Percentiles rank a stretch among this genome's conserved stretches.
Evolutionary conservation across 2,888 invertebrate genomes (phyloP).

Genomic region (Ennomos quercinarius): DNA sequence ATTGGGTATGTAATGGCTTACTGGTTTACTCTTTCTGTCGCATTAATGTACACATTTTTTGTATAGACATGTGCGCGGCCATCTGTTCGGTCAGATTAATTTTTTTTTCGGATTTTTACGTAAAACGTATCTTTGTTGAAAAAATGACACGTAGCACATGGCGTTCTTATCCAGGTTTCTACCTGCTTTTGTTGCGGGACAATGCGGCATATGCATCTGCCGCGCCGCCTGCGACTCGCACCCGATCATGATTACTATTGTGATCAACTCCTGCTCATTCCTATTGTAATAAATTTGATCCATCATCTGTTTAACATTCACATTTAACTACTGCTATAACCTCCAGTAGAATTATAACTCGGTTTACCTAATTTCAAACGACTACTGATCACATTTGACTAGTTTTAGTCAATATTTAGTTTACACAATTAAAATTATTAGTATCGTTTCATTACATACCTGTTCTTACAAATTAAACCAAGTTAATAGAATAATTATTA

Average conservation of each 20-base stretch:
- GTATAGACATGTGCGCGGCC: conserved; percentile 72
- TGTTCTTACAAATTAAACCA: conserved; percentile 43
- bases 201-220: conserved; percentile 79
- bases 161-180: conserved; percentile 69
- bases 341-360: conserved; percentile 5
- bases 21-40: conserved; percentile 28
- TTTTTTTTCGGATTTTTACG: conserved; percentile 73
- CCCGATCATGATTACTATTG: conserved; percentile 51
- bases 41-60: conserved; percentile 55
- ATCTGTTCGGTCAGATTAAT: conserved; percentile 82
- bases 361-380: neutral
- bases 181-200: conserved; percentile 82
- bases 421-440: conserved; percentile 16
- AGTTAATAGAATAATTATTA: conserved; percentile 53
- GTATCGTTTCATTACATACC: conserved; percentile 20
- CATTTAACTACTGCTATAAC: neutral
- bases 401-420: conserved; percentile 12
- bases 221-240: conserved; percentile 65
- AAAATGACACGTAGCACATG: conserved; percentile 84
- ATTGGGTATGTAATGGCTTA: conserved; percentile 34
- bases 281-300: conserved; percentile 52
- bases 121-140: conserved; percentile 73
- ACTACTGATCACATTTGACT: conserved; percentile 2
- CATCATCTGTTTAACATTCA: conserved; percentile 53
- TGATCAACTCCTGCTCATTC: conserved; percentile 48